These are phyloP conservation scores for Plutella xylostella DNA, from an alignment of 2,888 invertebrate species.

Conservation along the genomic window DNA sequence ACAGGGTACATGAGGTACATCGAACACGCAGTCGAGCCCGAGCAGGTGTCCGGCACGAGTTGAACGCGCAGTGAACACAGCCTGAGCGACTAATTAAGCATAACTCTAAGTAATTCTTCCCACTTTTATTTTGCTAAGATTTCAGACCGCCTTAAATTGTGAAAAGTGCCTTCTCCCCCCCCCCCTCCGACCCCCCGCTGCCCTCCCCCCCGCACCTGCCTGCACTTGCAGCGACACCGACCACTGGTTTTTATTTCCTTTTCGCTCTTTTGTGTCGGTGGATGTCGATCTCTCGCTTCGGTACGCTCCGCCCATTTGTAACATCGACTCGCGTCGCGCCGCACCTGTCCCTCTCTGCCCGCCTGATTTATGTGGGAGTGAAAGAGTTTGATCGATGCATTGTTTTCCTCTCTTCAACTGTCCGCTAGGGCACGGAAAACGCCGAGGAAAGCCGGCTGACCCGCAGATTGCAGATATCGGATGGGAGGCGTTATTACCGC, in stretches of 20 bases:
- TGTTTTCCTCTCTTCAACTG: constrained; percentile 58
- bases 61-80: constrained; percentile 1
- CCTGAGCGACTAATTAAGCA: constrained; percentile 8
- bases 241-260: constrained; percentile 49
- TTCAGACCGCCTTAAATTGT: constrained; percentile 47
- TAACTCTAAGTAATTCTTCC: constrained; percentile 22
- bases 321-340: constrained; percentile 60
- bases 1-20: too few relatives aligned
- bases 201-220: constrained; percentile 17
- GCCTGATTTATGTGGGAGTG: constrained; percentile 68
- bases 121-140: constrained; percentile 55
- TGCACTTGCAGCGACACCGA: constrained; percentile 55
- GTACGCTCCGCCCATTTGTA: constrained; percentile 65
- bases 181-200: constrained; percentile 32
- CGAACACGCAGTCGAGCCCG: too few relatives aligned
- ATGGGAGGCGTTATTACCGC: constrained; percentile 31
- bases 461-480: constrained; percentile 35
- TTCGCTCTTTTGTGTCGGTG: constrained; percentile 63
- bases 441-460: constrained; percentile 17
- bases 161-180: constrained; percentile 32
- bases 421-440: constrained; percentile 31
- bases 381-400: constrained; percentile 67
- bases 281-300: constrained; percentile 57
- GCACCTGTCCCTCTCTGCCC: constrained; percentile 66
- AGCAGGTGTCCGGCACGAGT: too few relatives aligned